Evolutionary conservation across 2,797 vertebrate species (phyloP), one percentile per base, ranked within the genome.

Genomic region (Pyrocephalus nanus): DNA sequence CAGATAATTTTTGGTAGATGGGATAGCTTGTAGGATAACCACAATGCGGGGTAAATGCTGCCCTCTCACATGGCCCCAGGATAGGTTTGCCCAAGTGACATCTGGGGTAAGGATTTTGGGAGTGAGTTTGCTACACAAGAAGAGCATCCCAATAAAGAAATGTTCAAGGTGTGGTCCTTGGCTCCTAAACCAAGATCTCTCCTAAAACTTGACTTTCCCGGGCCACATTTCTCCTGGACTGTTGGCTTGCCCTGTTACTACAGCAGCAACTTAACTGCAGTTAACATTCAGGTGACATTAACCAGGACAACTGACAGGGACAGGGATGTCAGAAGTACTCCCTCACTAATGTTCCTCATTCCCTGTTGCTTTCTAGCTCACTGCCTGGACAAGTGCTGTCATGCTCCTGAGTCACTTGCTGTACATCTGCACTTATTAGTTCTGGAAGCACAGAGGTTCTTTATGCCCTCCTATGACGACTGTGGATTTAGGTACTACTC

Each of bases 1-100:
- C 13, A 48, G 47, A 48, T 48, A 14, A 8, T 26, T 53, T 86
- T 55, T 78, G 15, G 22, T 50, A n/a, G 15, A n/a, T 47, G n/a
- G 25, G n/a, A 27, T 17, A 75, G 38, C 6, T n/a, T 19, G n/a
- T 19, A 29, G 19, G 18, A 64, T 60, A 65, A 65, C 10, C 8
- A 18, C 0, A 2, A 26, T 30, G 23, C 42, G 25, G 6, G 11
- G 15, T 74, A 48, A 71, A 45, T 30, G 36, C 11, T 79, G 25
- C 16, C 7, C 3, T 79, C 23, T 71, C 1, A 0, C 4, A 5
- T 12, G 15, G 15, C 8, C 19, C 12, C 20, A 43, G 43, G 9
- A 29, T 15, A 71, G 34, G 48, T 43, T 75, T 75, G 21, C 16
- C 8, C 40, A 29, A 54, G 45, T 17, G 29, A 43, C 29, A 34